Evolutionary conservation across 2,113 vertebrate genomes (phyloP).

Genomic region (Macquaria ambigua): DNA sequence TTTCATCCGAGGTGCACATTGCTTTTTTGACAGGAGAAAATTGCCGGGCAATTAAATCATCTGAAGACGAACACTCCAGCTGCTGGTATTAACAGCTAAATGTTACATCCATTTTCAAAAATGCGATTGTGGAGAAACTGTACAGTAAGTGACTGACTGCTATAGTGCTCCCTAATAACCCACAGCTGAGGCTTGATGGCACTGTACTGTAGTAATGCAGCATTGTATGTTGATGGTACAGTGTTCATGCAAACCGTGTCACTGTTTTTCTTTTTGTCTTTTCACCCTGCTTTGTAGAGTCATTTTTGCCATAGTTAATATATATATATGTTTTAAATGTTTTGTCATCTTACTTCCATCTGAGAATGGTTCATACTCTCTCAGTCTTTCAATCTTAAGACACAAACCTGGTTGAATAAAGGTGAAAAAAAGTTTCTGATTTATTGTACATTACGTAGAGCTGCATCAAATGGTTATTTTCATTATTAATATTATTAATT

Average conservation of each 20-base stretch:
- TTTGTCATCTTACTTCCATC: background rate
- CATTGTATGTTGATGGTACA: background rate
- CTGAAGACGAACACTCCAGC: conserved; percentile 85
- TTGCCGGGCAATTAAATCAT: conserved; percentile 89
- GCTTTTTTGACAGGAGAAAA: conserved; percentile 88
- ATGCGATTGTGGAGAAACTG: conserved; percentile 66
- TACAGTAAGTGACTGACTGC: conserved; percentile 54
- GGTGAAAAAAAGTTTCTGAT: background rate
- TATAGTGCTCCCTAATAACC: conserved; percentile 45
- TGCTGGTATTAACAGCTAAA: conserved; percentile 85
- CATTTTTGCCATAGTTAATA: background rate
- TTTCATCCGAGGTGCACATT: conserved; percentile 84
- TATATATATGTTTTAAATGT: background rate
- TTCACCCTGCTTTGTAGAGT: background rate
- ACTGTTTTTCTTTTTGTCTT: too few species aligned
- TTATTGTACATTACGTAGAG: too few species aligned
- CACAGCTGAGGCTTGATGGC: conserved; percentile 38
- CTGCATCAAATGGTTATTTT: background rate
- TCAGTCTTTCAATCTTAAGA: background rate
- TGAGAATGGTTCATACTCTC: too few species aligned
- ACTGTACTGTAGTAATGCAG: background rate
- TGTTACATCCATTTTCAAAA: conserved; percentile 81
- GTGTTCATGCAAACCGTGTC: background rate
- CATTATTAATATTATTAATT: too few species aligned
- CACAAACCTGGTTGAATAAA: background rate